Base-by-base conservation (phyloP, 2,797 vertebrate genomes). In the Chromobotia macracanthus region DNA sequence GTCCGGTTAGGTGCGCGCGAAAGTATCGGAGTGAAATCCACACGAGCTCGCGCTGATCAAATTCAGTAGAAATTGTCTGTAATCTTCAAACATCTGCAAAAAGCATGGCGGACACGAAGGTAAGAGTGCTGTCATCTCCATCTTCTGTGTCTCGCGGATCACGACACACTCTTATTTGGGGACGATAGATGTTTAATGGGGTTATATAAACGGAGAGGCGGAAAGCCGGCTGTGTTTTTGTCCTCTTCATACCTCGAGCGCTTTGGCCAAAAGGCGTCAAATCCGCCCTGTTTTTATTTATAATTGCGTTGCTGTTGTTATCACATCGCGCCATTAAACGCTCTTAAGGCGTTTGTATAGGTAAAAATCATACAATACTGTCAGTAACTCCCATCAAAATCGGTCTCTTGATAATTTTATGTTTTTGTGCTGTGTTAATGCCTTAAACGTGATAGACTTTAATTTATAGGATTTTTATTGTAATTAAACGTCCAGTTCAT, bases 21-120 rank as follows among this genome's bases (percentile, higher is more conserved):
- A 80, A 73, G 53, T 67, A 46, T 35, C 75, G 66, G 66, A 74
- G 78, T 66, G 77, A 79, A 72, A 72, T 55, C 35, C 35, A 56
- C 69, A 66, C 69, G 77, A 71, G 76, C 77, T 79, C 23, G 4
- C 68, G 2, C 68, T 41, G 35, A 55, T 31, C 67, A 10, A 72
- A 51, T 23, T 28, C n/a, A 0, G 9, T 9, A 50, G 50, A 55
- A 69, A 82, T 25, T 68, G 50, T 38, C 9, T 23, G 11, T 16
- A 92, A 94, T 94, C 94, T 88, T 76, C 85, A 86, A 91, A 92
- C 93, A 95, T 95, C 93, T 90, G 88, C 92, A 80, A 76, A 72
- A 84, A 86, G 83, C 85, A 99, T 99, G 97, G 95, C 97, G 89
- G 96, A 98, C 86, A 92, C 95, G 5, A 97, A 95, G 96, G 96